Conservation (phyloP, 2,113 vertebrate species). For the Condylura cristata region DNA sequence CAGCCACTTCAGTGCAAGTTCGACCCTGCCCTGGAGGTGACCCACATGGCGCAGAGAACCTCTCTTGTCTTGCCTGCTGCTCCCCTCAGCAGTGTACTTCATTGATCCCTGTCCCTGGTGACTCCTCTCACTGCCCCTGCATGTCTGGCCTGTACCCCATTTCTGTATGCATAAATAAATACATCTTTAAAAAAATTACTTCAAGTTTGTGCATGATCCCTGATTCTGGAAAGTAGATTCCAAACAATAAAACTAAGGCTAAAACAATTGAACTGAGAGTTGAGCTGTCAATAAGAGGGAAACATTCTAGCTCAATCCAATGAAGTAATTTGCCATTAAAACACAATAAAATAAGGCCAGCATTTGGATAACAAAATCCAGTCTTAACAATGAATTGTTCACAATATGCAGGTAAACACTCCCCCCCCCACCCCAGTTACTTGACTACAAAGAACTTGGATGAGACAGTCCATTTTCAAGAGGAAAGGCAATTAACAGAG, state of each 20-base stretch:
- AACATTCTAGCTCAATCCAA: neutral
- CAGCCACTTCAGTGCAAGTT: no score
- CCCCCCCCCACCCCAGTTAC: no score
- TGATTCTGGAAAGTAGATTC: neutral
- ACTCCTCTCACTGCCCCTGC: no score
- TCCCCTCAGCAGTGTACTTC: no score
- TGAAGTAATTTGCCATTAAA: slow-evolving; percentile 49
- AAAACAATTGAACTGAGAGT: slow-evolving; percentile 35
- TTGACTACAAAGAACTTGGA: neutral
- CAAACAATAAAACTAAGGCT: neutral
- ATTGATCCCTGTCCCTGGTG: no score
- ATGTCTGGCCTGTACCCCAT: no score
- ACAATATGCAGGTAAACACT: neutral
- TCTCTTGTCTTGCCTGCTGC: no score
- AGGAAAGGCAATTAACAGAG: slow-evolving; percentile 30
- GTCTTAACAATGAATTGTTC: slow-evolving; percentile 21
- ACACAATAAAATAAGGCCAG: slow-evolving; percentile 17
- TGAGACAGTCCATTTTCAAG: neutral
- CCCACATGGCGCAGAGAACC: no score
- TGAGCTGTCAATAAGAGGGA: slow-evolving; percentile 12
- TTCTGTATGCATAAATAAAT: no score
- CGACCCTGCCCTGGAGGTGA: no score
- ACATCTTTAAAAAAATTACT: neutral
- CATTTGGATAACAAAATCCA: slow-evolving; percentile 12
- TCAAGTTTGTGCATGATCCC: slow-evolving; percentile 3